These are phyloP conservation scores for Morone chrysops DNA, from an alignment of 2,113 vertebrate genomes.

Conservation along the genomic window DNA sequence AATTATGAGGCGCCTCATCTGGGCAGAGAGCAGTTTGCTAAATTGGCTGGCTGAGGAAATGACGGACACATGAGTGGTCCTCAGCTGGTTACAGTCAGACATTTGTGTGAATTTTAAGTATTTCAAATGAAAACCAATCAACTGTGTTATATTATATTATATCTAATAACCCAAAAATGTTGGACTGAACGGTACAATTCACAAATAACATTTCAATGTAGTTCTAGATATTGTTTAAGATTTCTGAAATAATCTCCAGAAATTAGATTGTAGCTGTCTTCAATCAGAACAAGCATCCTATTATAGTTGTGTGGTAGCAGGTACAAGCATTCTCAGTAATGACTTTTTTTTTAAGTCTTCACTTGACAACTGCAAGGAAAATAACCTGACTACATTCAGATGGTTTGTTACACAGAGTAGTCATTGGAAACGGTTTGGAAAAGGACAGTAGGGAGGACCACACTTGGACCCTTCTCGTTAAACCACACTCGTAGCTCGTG, in stretches of 20 bases:
- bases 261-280: neutral
- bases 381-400: too few relatives aligned
- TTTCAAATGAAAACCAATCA: neutral
- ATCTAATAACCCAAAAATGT: neutral
- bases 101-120: neutral
- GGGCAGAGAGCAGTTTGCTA: slow-evolving; percentile 34
- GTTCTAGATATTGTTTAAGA: neutral
- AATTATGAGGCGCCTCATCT: slow-evolving; percentile 68
- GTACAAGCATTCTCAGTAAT: neutral
- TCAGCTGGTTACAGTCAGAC: neutral
- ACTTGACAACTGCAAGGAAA: neutral
- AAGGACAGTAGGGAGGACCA: too few relatives aligned
- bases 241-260: neutral
- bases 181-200: neutral
- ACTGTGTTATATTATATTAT: neutral
- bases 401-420: too few relatives aligned
- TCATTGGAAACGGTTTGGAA: too few relatives aligned
- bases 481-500: too few relatives aligned
- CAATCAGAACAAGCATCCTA: neutral
- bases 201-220: neutral
- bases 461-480: too few relatives aligned
- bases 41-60: slow-evolving; percentile 37
- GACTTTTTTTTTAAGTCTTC: neutral
- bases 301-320: neutral
- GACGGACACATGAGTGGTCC: neutral